Evolutionary conservation across 2,797 vertebrate genomes (phyloP).

Genomic region (Spinus olivaceus): DNA sequence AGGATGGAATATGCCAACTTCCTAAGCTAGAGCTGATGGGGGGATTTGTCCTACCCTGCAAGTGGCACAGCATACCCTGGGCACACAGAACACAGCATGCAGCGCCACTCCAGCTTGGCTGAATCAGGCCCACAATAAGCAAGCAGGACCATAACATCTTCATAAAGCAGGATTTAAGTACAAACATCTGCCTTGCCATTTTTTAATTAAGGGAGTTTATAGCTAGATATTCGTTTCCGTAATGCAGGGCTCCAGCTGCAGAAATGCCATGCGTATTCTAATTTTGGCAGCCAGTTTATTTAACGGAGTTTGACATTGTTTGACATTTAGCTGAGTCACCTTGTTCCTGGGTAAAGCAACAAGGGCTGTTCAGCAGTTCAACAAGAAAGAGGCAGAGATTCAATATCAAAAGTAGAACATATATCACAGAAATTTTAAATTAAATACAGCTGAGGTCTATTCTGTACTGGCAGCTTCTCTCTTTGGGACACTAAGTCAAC

Average conservation of each 20-base stretch:
- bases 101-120: not conserved
- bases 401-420: not conserved
- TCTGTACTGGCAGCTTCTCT: not conserved
- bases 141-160: conserved; percentile 12
- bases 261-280: conserved; percentile 23
- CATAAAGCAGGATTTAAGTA: conserved; percentile 11
- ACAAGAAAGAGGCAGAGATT: conserved; percentile 26
- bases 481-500: conserved; percentile 12
- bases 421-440: conserved; percentile 38
- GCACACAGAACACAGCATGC: not conserved
- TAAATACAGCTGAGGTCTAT: conserved; percentile 13
- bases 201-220: conserved; percentile 36
- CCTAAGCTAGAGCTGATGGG: not conserved
- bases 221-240: conserved; percentile 14
- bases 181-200: conserved; percentile 38
- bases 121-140: not conserved
- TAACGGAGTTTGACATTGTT: conserved; percentile 38
- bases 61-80: rapidly evolving
- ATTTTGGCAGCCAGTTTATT: conserved; percentile 53
- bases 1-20: not conserved
- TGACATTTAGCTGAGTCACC: conserved; percentile 55
- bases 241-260: not conserved
- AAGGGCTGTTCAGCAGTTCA: conserved; percentile 32
- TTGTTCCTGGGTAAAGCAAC: conserved; percentile 37
- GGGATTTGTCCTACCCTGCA: not conserved